Base-by-base conservation (phyloP, 2,888 invertebrate genomes). In the Aethes cnicana region DNA sequence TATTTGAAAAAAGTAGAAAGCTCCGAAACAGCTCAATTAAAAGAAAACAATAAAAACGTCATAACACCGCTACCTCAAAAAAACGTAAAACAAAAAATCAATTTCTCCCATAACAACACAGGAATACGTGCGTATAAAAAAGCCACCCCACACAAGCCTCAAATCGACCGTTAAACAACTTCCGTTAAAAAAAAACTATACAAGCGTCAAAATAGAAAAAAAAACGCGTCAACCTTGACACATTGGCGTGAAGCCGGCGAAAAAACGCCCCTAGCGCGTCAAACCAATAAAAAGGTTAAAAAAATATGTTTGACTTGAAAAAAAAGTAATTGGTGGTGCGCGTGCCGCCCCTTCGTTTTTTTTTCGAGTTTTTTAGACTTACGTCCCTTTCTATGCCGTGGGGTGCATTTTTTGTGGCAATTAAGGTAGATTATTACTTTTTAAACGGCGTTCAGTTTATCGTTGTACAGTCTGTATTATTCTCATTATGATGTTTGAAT, bases 321-420 rank as follows among this genome's bases (percentile, higher is more conserved):
- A 80, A 87, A 83, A 84, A 81, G 68, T 85, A 86, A 89, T 88
- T 88, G 87, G 81, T 71, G 71, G 69, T 69, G 60, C 83, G 78
- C 80, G 87, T 82, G 88, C 82, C 81, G 74, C 74, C 83, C 85
- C 72, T 78, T 68, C 69, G 76, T 77, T 80, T 77, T 78, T 73
- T 69, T 63, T 58, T 37, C 12, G 53, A 58, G 57, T 68, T 71
- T 68, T 69, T 66, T 58, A 69, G 61, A 58, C 64, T n/a, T 63
- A 54, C 58, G 62, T 58, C 62, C 65, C 65, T 68, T 72, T 70
- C 63, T 63, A 57, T 54, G 50, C 57, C 64, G 72, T 78, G 77
- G 85, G 85, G 84, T 81, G 79, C 63, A 66, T 84, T 88, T 88
- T 88, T 86, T 88, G 77, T 70, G 56, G 66, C 78, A 74, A 85